Percentiles rank a stretch among this genome's conserved stretches.
phyloP scores from a whole-genome alignment of 2,888 invertebrate genomes.

The Leucania comma region DNA sequence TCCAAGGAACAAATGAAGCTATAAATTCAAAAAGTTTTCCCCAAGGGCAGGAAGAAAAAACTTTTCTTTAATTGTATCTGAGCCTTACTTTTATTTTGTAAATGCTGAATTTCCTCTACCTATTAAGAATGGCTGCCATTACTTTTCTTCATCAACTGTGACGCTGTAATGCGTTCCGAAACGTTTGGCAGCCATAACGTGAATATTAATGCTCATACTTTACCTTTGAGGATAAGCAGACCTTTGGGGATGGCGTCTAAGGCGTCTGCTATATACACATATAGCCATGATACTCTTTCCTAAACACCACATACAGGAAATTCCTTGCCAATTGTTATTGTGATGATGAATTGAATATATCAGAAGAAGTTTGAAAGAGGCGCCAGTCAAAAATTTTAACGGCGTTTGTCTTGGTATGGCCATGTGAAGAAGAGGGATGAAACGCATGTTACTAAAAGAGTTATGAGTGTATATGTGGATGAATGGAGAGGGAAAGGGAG shows the following conservation, averaged over 20 bases:
- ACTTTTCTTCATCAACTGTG: slow-evolving; percentile 30
- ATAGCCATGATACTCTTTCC: no score
- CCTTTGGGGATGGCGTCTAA: background rate
- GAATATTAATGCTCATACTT: slow-evolving; percentile 26
- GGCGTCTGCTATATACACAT: background rate
- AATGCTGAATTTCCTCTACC: slow-evolving; percentile 6
- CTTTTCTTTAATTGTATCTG: slow-evolving; percentile 22
- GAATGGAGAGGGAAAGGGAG: no score
- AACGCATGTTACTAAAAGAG: no score
- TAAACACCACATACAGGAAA: no score
- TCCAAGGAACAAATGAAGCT: slow-evolving; percentile 43
- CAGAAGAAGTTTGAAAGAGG: no score
- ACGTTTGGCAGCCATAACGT: slow-evolving; percentile 57
- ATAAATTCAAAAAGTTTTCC: slow-evolving; percentile 40
- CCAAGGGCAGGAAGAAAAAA: slow-evolving; percentile 22
- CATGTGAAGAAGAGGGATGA: no score
- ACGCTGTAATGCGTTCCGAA: slow-evolving; percentile 47
- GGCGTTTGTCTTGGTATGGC: no score
- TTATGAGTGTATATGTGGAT: no score
- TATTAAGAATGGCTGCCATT: slow-evolving; percentile 8
- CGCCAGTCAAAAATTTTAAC: no score
- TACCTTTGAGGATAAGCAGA: slow-evolving; percentile 46
- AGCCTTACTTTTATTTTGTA: slow-evolving; percentile 20
- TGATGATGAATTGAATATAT: no score
- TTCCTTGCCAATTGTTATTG: no score